These are phyloP conservation scores for Microtus californicus DNA, from an alignment of 2,797 vertebrate species.

Conservation along the genomic window DNA sequence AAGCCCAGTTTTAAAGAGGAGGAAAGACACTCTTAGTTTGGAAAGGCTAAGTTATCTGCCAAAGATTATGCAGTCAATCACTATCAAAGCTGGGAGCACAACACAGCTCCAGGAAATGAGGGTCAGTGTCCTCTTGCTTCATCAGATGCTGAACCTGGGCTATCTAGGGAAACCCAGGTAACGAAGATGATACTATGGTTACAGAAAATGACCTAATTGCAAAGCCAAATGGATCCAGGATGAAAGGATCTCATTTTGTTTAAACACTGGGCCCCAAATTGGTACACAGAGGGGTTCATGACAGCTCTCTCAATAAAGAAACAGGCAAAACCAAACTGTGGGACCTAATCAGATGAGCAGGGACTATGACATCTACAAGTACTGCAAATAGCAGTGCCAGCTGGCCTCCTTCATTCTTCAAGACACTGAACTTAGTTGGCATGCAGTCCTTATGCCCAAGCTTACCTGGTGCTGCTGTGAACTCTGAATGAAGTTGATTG, in stretches of 20 bases:
- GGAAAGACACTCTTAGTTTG: neutral
- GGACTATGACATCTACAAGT: neutral
- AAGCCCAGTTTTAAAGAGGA: neutral
- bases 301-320: neutral
- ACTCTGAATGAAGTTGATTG: slow-evolving; percentile 98
- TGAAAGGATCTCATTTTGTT: slow-evolving; percentile 3
- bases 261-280: neutral
- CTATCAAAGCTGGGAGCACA: neutral
- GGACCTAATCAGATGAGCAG: too few species aligned
- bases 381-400: neutral
- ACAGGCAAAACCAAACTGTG: neutral
- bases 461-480: slow-evolving; percentile 96
- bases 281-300: neutral
- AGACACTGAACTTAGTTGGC: neutral
- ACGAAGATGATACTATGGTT: neutral
- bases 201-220: neutral
- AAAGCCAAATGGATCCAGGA: neutral
- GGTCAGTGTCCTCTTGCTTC: neutral
- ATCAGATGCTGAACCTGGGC: neutral
- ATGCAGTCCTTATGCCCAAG: neutral
- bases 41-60: neutral
- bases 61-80: neutral
- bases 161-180: neutral
- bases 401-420: neutral
- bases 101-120: neutral